These are phyloP conservation scores for Ceyx cyanopectus DNA, from an alignment of 2,113 vertebrate species.

Conservation along the genomic window DNA sequence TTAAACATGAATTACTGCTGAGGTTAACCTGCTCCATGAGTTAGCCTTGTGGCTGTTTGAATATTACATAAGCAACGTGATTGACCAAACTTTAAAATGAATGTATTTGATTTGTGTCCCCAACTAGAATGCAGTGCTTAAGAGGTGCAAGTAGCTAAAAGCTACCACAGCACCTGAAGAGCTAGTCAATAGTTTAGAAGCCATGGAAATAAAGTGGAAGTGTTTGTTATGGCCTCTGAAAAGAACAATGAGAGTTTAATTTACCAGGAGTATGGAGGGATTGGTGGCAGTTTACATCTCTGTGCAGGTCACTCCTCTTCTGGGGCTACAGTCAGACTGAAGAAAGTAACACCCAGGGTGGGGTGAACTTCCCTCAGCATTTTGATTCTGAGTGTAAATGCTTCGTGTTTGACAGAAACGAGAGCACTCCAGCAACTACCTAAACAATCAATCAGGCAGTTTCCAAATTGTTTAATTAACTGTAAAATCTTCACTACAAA, in stretches of 20 bases:
- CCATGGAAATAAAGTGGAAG: fast-evolving
- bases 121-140: not conserved
- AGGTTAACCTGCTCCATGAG: not conserved
- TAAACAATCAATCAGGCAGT: not conserved
- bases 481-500: not conserved
- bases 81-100: not conserved
- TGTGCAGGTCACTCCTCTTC: not conserved
- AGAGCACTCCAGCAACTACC: not conserved
- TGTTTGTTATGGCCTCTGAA: not conserved
- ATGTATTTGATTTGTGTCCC: not conserved
- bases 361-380: not conserved
- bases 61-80: not conserved
- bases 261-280: not conserved
- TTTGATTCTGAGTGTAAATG: not conserved
- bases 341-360: not conserved
- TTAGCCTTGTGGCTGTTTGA: not conserved
- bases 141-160: not conserved
- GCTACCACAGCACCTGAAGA: not conserved
- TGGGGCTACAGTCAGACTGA: not conserved
- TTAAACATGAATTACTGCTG: slow-evolving; percentile 29
- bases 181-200: not conserved
- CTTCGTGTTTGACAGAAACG: not conserved
- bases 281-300: not conserved
- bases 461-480: not conserved
- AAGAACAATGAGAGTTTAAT: not conserved